Percentiles rank a stretch among this genome's conserved stretches.
Evolutionary conservation across 1,140 invertebrate species (phyloP).

Genomic region (Drosophila mojavensis): DNA sequence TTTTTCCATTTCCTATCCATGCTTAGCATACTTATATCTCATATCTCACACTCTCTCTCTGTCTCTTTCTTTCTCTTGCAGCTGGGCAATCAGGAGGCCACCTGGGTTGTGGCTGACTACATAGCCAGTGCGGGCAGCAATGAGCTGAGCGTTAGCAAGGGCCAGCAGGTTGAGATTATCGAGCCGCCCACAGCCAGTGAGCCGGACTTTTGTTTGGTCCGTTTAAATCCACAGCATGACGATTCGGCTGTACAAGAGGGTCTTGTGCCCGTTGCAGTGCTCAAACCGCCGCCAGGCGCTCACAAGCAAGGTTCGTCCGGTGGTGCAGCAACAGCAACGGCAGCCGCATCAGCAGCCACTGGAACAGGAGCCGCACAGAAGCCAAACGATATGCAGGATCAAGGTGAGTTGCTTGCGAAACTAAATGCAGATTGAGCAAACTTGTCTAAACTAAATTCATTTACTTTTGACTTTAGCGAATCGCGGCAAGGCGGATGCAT

Average conservation of each 20-base stretch:
- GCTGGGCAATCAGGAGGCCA: constrained; percentile 91
- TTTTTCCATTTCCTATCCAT: constrained; percentile 30
- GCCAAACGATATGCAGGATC: constrained; percentile 75
- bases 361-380: constrained; percentile 48
- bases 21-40: constrained; percentile 37
- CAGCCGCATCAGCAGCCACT: not conserved
- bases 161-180: constrained; percentile 96
- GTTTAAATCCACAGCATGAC: constrained; percentile 85
- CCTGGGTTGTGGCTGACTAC: constrained; percentile 94
- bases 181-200: constrained; percentile 87
- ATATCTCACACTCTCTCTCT: constrained; percentile 14
- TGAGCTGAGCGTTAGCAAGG: constrained; percentile 92
- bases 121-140: constrained; percentile 88
- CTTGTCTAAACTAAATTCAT: constrained; percentile 11
- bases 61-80: constrained; percentile 74
- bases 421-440: not conserved
- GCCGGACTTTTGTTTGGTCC: constrained; percentile 88
- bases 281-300: constrained; percentile 90
- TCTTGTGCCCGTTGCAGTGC: constrained; percentile 91
- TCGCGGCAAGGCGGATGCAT: constrained; percentile 85
- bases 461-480: constrained; percentile 46
- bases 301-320: constrained; percentile 66
- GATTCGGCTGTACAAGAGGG: constrained; percentile 89
- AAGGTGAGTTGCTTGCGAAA: constrained; percentile 51
- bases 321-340: constrained; percentile 24